These are phyloP conservation scores for Dendrophyllia cribrosa DNA, from an alignment of 64 coral and sea anemone species.

Conservation along the genomic window DNA sequence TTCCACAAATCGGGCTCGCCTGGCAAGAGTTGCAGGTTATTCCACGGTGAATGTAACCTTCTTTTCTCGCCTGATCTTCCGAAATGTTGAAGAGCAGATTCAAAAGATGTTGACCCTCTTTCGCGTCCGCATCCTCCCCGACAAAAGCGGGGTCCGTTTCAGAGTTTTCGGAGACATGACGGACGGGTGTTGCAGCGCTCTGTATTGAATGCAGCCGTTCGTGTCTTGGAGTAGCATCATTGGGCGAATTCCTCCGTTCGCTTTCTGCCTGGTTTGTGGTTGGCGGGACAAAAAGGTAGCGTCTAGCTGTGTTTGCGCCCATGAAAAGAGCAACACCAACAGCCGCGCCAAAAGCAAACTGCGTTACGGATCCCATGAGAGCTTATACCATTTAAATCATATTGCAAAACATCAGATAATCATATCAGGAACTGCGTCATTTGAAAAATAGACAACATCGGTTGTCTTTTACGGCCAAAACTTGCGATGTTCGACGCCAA, in stretches of 20 bases:
- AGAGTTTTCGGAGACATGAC: slow-evolving; percentile 26
- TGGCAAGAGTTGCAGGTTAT: slow-evolving; percentile 98
- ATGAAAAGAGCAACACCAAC: slow-evolving; percentile 83
- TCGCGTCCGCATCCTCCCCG: slow-evolving; percentile 15
- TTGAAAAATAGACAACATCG: background rate
- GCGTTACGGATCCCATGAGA: slow-evolving; percentile 74
- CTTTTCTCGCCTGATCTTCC: slow-evolving; percentile 92
- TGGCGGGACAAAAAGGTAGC: background rate
- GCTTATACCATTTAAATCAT: background rate
- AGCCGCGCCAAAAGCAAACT: slow-evolving; percentile 81
- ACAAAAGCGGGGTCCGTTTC: background rate
- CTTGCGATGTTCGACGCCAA: background rate
- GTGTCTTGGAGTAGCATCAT: slow-evolving; percentile 10
- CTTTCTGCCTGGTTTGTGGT: slow-evolving; percentile 19
- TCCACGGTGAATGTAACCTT: slow-evolving; percentile 95
- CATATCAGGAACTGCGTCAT: background rate
- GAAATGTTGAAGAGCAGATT: slow-evolving; percentile 93
- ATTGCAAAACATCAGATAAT: background rate
- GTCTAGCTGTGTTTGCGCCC: slow-evolving; percentile 44
- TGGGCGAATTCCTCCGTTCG: slow-evolving; percentile 7
- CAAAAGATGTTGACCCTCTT: slow-evolving; percentile 81
- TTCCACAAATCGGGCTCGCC: slow-evolving; percentile 90
- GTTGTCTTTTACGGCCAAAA: background rate
- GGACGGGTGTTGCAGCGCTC: slow-evolving; percentile 80
- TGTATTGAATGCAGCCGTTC: slow-evolving; percentile 68